Conservation (phyloP, 2,888 invertebrate genomes). For the Oxyscelio sp. region DNA sequence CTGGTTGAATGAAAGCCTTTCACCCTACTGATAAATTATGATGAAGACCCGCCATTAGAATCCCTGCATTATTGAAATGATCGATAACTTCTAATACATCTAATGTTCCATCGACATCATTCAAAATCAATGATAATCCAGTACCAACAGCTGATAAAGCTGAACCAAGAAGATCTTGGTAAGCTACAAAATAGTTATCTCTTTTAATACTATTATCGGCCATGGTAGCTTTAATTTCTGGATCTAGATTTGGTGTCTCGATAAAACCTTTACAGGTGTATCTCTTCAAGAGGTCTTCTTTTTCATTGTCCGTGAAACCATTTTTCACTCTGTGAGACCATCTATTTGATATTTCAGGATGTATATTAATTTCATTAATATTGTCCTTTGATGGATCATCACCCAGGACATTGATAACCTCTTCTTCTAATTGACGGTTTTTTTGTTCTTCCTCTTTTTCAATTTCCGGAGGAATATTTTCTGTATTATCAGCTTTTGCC, state of each 20-base stretch:
- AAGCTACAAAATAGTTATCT: constrained; percentile 2
- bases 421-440: no score
- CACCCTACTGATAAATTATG: background rate
- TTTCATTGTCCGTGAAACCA: background rate
- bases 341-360: background rate
- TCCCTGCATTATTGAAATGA: constrained; percentile 7
- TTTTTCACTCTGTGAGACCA: background rate
- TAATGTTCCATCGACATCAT: background rate
- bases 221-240: constrained; percentile 21
- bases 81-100: constrained; percentile 3
- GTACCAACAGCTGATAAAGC: background rate
- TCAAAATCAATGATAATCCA: background rate
- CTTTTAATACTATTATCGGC: background rate
- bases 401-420: background rate
- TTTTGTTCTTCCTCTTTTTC: no score
- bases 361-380: background rate
- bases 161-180: background rate
- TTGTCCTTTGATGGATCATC: background rate
- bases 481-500: no score
- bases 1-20: constrained; percentile 9
- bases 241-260: background rate
- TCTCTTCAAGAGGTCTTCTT: background rate
- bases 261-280: background rate
- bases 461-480: no score
- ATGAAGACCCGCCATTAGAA: background rate